Evolutionary conservation across 1,140 invertebrate genomes (phyloP), one percentile per base, ranked within the genome.

Genomic region (Cyclina sinensis): DNA sequence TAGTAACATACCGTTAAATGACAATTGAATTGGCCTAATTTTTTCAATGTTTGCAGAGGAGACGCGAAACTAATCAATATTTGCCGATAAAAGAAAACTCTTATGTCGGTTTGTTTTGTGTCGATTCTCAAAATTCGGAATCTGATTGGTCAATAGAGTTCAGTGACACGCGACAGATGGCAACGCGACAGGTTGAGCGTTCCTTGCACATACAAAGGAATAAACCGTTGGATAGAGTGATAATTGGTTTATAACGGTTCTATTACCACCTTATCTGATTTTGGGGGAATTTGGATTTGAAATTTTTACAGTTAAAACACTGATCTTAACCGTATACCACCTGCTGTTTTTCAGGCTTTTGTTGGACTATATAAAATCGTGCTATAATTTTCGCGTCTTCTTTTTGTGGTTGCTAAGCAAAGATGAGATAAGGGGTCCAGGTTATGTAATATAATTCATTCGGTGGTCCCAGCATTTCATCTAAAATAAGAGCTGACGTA

Each of bases 31-130:
- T n/a, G n/a, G n/a, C n/a, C n/a, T n/a, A n/a, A n/a, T n/a, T n/a
- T n/a, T n/a, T n/a, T n/a, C n/a, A n/a, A n/a, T n/a, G n/a, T n/a
- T n/a, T n/a, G n/a, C n/a, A n/a, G n/a, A n/a, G 27, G n/a, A 24
- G 57, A 62, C 57, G 57, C 57, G 57, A 27, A 27, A n/a, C 24
- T n/a, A 62, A 62, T 62, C 57, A 62, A 62, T 62, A 62, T 62
- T 62, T 62, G 57, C 57, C 24, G 57, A 62, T 62, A 62, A 21
- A n/a, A 21, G 57, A 70, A 70, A 27, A 14, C 65, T 70, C 65
- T 70, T 70, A 39, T 37, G 18, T 70, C 32, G 54, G 16, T 37
- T 70, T 70, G 65, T 16, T 37, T 70, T 70, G 65, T 37, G 35
- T 70, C 35, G 65, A 39, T 39, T 70, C 37, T 70, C 37, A 14